A percentile compares a stretch with the other conserved stretches of the same genome.
phyloP scores from a whole-genome alignment of 2,888 invertebrate genomes.

The Microctonus aethiopoides region DNA sequence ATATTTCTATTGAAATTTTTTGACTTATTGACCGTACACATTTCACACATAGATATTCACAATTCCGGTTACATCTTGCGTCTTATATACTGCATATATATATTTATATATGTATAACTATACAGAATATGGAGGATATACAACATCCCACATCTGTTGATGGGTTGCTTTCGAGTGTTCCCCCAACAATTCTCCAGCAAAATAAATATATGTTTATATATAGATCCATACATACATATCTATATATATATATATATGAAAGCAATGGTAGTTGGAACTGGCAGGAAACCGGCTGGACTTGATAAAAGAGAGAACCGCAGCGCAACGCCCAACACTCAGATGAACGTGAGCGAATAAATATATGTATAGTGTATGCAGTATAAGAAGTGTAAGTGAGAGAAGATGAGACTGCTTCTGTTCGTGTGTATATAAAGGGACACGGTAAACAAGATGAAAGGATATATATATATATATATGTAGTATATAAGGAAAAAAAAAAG shows the following conservation, averaged over 20 bases:
- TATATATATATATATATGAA: too few species aligned
- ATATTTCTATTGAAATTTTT: not conserved
- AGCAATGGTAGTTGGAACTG: constrained; percentile 62
- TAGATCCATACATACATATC: not conserved
- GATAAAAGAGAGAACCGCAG: constrained; percentile 15
- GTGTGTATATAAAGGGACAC: not conserved
- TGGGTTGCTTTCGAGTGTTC: constrained; percentile 18
- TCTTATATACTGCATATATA: constrained; percentile 6
- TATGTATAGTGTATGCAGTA: too few species aligned
- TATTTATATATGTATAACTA: too few species aligned
- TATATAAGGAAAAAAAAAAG: constrained; percentile 29
- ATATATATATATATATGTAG: too few species aligned
- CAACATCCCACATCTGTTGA: constrained; percentile 58
- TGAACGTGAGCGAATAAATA: too few species aligned
- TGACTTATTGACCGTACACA: not conserved
- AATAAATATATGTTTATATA: constrained; percentile 49
- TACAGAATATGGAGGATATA: too few species aligned
- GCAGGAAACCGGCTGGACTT: constrained; percentile 33
- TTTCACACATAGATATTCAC: not conserved
- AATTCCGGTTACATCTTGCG: constrained; percentile 1
- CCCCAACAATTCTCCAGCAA: constrained; percentile 34
- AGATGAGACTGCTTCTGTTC: not conserved
- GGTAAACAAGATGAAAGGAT: constrained; percentile 35
- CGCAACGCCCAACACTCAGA: not conserved
- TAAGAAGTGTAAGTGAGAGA: too few species aligned